A percentile compares a stretch with the other conserved stretches of the same genome.
phyloP scores from a whole-genome alignment of 2,113 vertebrate genomes.

The Oncorhynchus kisutch region DNA sequence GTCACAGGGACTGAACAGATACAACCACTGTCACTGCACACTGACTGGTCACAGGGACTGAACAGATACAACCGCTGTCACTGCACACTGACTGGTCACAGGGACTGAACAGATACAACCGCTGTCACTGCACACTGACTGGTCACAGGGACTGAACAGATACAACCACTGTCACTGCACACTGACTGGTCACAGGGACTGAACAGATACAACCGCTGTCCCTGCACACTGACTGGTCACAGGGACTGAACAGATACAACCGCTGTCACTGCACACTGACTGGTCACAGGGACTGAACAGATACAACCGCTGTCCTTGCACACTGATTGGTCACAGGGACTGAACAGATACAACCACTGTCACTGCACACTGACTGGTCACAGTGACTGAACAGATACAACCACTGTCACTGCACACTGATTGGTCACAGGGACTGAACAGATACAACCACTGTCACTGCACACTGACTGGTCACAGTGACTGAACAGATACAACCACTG shows the following conservation, averaged over 20 bases:
- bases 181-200: neutral
- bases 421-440: too few relatives aligned
- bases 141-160: too few relatives aligned
- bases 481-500: neutral
- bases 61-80: too few relatives aligned
- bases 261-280: neutral
- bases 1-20: neutral
- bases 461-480: neutral
- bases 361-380: neutral
- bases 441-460: neutral
- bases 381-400: neutral
- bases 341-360: too few relatives aligned
- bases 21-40: too few relatives aligned
- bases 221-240: too few relatives aligned
- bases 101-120: neutral
- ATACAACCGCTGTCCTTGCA: too few relatives aligned
- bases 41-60: too few relatives aligned
- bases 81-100: neutral
- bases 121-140: too few relatives aligned
- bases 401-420: too few relatives aligned
- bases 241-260: too few relatives aligned
- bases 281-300: neutral
- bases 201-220: neutral
- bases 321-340: too few relatives aligned
- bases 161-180: neutral